A percentile compares a stretch with the other conserved stretches of the same genome.
Conservation (phyloP, 2,888 invertebrate genomes). For the Anthophora plumipes region DNA sequence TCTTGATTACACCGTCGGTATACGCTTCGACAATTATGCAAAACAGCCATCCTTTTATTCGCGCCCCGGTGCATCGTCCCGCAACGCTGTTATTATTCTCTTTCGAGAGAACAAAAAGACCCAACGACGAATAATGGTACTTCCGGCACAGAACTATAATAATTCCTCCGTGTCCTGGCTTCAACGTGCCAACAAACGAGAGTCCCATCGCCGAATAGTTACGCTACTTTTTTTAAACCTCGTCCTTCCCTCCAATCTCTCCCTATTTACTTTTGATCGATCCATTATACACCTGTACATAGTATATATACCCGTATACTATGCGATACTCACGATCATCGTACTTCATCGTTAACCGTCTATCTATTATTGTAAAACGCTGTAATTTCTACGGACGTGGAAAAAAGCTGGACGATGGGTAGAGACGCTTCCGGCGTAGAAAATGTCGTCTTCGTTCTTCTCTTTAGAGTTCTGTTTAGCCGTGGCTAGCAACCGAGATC, state of each 20-base stretch:
- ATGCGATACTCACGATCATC: neutral
- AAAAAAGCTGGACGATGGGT: slow-evolving; percentile 46
- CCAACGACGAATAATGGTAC: slow-evolving; percentile 51
- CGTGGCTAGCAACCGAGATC: slow-evolving; percentile 30
- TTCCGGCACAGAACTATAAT: slow-evolving; percentile 58
- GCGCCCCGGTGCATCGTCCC: slow-evolving; percentile 67
- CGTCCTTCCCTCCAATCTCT: neutral
- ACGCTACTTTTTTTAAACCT: slow-evolving; percentile 3
- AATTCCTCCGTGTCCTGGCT: slow-evolving; percentile 9
- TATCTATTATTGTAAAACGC: neutral
- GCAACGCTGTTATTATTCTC: slow-evolving; percentile 69
- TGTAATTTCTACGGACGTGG: slow-evolving; percentile 50
- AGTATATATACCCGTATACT: neutral
- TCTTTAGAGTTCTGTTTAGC: neutral
- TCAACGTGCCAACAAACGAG: slow-evolving; percentile 21
- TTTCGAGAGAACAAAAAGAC: slow-evolving; percentile 57
- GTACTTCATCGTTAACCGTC: neutral
- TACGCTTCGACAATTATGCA: slow-evolving; percentile 74
- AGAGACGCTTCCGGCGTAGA: slow-evolving; percentile 60
- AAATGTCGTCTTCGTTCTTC: slow-evolving; percentile 30
- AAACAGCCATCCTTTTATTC: slow-evolving; percentile 72
- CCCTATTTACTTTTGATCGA: neutral
- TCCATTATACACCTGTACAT: neutral
- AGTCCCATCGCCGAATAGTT: slow-evolving; percentile 7
- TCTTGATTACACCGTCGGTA: slow-evolving; percentile 72